Percentiles rank a stretch among this genome's conserved stretches.
Conservation (phyloP, 1,140 invertebrate genomes). For the Cherax quadricarinatus region DNA sequence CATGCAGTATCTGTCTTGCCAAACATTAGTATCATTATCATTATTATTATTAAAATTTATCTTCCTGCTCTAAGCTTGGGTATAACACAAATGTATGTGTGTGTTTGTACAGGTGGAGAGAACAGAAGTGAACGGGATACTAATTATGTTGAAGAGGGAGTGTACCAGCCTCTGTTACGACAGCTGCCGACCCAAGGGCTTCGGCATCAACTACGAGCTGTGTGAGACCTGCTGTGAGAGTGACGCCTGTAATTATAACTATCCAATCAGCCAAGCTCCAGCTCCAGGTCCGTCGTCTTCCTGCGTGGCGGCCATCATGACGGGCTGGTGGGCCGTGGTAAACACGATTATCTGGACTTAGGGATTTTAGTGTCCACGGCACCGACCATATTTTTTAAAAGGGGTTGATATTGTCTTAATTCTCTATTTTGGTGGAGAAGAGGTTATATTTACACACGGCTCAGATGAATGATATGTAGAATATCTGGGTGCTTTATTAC, state of each 20-base stretch:
- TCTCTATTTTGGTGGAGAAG: no score
- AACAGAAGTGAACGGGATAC: conserved; percentile 63
- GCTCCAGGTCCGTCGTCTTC: no score
- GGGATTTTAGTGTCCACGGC: neutral
- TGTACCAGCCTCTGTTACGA: conserved; percentile 49
- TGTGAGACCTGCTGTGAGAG: conserved; percentile 56
- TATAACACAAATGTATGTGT: no score
- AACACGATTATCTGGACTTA: neutral
- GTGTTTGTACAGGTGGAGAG: conserved; percentile 62
- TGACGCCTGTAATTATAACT: conserved; percentile 55
- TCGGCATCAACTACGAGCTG: conserved; percentile 58
- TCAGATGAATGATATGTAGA: no score
- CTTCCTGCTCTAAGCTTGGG: no score
- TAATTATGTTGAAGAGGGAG: conserved; percentile 52
- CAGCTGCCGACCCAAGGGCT: conserved; percentile 54
- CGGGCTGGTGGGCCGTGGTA: neutral
- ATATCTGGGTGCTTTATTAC: no score
- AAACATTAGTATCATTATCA: no score
- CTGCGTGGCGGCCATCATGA: neutral
- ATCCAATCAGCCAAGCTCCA: conserved; percentile 16
- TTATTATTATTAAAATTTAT: no score
- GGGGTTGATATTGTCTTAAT: no score
- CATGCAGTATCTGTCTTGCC: no score
- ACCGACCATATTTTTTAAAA: no score
- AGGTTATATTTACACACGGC: no score